Evolutionary conservation across 2,113 vertebrate species (phyloP).

Genomic region (Chloropsis cyanopogon): DNA sequence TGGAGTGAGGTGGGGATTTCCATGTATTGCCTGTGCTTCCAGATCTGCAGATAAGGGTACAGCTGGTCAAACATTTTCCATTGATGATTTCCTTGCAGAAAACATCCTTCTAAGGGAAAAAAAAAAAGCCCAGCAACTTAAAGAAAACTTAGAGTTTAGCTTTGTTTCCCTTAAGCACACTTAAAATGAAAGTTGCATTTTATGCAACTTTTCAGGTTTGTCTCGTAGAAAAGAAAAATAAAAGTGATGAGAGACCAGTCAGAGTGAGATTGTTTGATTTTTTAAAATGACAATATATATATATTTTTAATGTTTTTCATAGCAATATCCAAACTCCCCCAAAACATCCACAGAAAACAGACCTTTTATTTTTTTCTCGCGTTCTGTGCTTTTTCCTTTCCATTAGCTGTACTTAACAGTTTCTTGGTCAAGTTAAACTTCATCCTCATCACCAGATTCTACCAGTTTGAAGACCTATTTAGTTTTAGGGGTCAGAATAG

Average conservation of each 20-base stretch:
- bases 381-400: neutral
- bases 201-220: neutral
- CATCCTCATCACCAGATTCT: neutral
- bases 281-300: neutral
- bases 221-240: neutral
- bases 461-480: neutral
- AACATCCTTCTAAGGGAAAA: constrained; percentile 27
- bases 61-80: constrained; percentile 66
- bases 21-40: constrained; percentile 59
- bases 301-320: neutral
- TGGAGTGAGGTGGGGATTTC: constrained; percentile 58
- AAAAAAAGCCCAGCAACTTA: neutral
- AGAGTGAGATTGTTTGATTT: neutral
- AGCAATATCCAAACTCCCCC: neutral
- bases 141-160: neutral
- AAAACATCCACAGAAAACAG: neutral
- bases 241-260: neutral
- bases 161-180: neutral
- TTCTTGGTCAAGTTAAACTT: neutral
- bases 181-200: neutral
- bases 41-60: constrained; percentile 58
- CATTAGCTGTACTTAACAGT: neutral
- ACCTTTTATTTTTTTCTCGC: neutral
- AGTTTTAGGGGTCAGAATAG: neutral
- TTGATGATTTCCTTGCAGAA: constrained; percentile 55